Percentiles rank a stretch among this genome's conserved stretches.
phyloP scores from a whole-genome alignment of 2,797 vertebrate genomes.

The Odontamblyopus rebecca region DNA sequence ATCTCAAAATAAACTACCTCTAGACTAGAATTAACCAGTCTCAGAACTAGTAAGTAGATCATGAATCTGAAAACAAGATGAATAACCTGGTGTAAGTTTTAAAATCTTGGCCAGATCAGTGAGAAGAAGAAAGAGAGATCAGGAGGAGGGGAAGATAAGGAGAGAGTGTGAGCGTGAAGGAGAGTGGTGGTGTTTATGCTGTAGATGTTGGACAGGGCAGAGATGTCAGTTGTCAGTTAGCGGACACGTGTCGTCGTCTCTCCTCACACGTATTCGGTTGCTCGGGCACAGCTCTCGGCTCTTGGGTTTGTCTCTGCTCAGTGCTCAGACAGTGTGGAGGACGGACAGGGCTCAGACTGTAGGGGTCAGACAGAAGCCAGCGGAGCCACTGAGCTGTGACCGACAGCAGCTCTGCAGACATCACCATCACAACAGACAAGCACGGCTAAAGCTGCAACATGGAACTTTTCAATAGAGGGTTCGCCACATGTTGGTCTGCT shows the following conservation, averaged over 20 bases:
- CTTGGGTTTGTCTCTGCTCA: conserved; percentile 26
- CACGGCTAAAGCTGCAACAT: too few relatives aligned
- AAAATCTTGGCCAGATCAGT: too few relatives aligned
- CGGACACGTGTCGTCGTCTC: not conserved
- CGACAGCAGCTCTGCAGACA: conserved; percentile 58
- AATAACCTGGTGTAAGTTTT: too few relatives aligned
- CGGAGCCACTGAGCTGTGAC: conserved; percentile 59
- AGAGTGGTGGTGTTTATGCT: not conserved
- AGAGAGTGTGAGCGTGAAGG: too few relatives aligned
- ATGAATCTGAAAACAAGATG: too few relatives aligned
- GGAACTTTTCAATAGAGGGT: too few relatives aligned
- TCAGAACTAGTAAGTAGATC: too few relatives aligned
- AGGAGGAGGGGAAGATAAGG: not conserved
- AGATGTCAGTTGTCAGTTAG: not conserved
- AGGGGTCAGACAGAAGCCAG: conserved; percentile 60
- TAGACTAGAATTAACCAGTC: too few relatives aligned
- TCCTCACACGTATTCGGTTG: not conserved
- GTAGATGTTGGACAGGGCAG: not conserved
- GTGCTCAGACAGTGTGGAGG: conserved; percentile 28
- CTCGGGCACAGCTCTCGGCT: conserved; percentile 46
- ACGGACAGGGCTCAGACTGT: conserved; percentile 51
- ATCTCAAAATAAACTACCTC: too few relatives aligned
- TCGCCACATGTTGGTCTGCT: too few relatives aligned
- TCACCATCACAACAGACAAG: conserved; percentile 23
- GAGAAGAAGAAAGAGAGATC: not conserved